phyloP scores from a whole-genome alignment of 2,888 invertebrate genomes.

The Artemia sinica region DNA sequence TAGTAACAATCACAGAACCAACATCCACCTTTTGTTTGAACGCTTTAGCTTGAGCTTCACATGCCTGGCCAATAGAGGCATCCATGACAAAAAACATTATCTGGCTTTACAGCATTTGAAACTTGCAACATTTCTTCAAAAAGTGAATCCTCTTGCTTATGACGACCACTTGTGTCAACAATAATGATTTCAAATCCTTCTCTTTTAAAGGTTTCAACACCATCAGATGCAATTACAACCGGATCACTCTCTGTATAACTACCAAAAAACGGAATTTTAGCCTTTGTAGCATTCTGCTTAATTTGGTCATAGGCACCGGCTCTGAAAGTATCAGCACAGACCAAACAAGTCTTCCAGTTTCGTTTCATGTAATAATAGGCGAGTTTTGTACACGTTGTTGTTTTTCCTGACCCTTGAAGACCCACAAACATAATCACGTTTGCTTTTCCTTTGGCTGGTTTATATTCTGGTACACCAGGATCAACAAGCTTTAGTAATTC shows the following conservation, averaged over 20 bases:
- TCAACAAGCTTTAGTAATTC: conserved; percentile 95
- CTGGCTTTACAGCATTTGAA: conserved; percentile 85
- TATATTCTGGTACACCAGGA: conserved; percentile 91
- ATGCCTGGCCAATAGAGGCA: conserved; percentile 84
- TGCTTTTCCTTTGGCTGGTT: conserved; percentile 79
- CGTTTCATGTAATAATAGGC: conserved; percentile 97
- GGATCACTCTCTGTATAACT: conserved; percentile 99
- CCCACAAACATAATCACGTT: conserved; percentile 99
- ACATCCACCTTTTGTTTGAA: conserved; percentile 98
- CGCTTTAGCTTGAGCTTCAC: conserved; percentile 84
- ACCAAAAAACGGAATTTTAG: conserved; percentile 97
- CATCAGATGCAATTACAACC: conserved; percentile 94
- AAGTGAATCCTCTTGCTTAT: conserved; percentile 95
- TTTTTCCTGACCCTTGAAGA: conserved; percentile 98
- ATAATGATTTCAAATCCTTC: conserved; percentile 99
- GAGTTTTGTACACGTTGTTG: conserved; percentile 96
- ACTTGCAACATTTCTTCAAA: conserved; percentile 99
- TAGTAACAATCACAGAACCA: conserved; percentile 96
- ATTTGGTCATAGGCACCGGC: conserved; percentile 99
- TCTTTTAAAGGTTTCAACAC: conserved; percentile 96
- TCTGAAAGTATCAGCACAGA: conserved; percentile 98
- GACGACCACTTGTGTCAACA: conserved; percentile 95
- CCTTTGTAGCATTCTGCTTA: conserved; percentile 97
- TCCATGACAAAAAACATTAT: conserved; percentile 99
- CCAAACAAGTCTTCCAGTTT: conserved; percentile 96